Percentiles rank a stretch among this genome's conserved stretches.
These are phyloP conservation scores for Drosophila sp. DNA, from an alignment of 1,140 invertebrate genomes.

Conservation along the genomic window DNA sequence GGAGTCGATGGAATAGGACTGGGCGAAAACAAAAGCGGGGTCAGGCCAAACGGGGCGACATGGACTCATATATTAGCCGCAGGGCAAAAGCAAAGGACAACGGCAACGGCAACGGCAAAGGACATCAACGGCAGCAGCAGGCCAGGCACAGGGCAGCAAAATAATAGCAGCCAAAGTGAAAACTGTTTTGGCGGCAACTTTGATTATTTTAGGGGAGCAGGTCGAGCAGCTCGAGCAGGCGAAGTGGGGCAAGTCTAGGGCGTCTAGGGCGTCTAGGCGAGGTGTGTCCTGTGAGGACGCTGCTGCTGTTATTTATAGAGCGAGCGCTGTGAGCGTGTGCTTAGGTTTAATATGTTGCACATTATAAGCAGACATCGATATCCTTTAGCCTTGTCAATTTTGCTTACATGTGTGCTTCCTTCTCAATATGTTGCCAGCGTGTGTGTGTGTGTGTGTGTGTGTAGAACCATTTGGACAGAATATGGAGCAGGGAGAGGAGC, in stretches of 20 bases:
- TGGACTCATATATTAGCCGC: slow-evolving; percentile 79
- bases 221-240: not conserved
- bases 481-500: slow-evolving; percentile 1
- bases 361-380: slow-evolving; percentile 85
- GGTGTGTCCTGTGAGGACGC: slow-evolving; percentile 34
- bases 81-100: slow-evolving; percentile 55
- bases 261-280: too few species aligned
- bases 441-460: slow-evolving; percentile 22
- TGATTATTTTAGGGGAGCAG: slow-evolving; percentile 59
- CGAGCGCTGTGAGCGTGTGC: slow-evolving; percentile 67
- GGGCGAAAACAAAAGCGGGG: slow-evolving; percentile 69
- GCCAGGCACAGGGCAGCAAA: slow-evolving; percentile 57
- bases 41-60: slow-evolving; percentile 65
- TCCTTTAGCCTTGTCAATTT: slow-evolving; percentile 84
- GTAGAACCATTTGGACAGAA: slow-evolving; percentile 19
- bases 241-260: slow-evolving; percentile 16
- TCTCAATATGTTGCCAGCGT: slow-evolving; percentile 70
- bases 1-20: slow-evolving; percentile 32
- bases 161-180: slow-evolving; percentile 81
- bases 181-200: slow-evolving; percentile 81
- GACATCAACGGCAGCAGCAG: slow-evolving; percentile 59
- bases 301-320: slow-evolving; percentile 83
- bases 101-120: slow-evolving; percentile 56
- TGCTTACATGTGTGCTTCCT: slow-evolving; percentile 82
- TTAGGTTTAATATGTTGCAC: slow-evolving; percentile 84